phyloP scores from a whole-genome alignment of 2,888 invertebrate species.

The Acrobasis consociella region DNA sequence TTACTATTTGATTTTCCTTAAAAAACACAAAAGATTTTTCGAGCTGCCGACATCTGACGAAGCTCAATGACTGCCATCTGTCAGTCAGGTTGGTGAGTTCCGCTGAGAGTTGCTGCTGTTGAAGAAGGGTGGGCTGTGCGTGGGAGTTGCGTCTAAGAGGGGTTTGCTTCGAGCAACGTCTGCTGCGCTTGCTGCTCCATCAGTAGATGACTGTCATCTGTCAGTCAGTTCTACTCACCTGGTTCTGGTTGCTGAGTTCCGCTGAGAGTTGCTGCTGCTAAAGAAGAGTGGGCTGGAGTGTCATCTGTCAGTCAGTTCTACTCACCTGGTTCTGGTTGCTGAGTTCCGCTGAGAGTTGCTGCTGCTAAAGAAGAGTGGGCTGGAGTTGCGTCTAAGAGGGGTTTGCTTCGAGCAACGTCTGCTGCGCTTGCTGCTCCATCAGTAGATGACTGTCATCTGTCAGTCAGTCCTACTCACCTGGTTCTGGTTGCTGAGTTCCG shows the following conservation, averaged over 20 bases:
- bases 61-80: too few species aligned
- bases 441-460: conserved; percentile 39
- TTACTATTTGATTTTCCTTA: too few species aligned
- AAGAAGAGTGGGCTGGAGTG: conserved; percentile 51
- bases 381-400: conserved; percentile 60
- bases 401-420: conserved; percentile 54
- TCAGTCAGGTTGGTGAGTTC: too few species aligned
- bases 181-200: conserved; percentile 67
- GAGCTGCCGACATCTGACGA: too few species aligned
- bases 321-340: too few species aligned
- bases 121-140: conserved; percentile 48
- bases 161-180: conserved; percentile 52
- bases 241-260: conserved; percentile 74
- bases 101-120: too few species aligned
- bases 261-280: conserved; percentile 68
- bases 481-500: conserved; percentile 72
- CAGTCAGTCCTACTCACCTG: conserved; percentile 45
- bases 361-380: conserved; percentile 39
- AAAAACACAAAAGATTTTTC: too few species aligned
- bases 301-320: too few species aligned
- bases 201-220: conserved; percentile 39
- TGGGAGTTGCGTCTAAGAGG: conserved; percentile 59
- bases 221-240: conserved; percentile 38
- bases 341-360: too few species aligned
- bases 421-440: conserved; percentile 65